Evolutionary conservation across 2,888 invertebrate species (phyloP), one percentile per base, ranked within the genome.

Genomic region (Drosophila pseudotakahashii): DNA sequence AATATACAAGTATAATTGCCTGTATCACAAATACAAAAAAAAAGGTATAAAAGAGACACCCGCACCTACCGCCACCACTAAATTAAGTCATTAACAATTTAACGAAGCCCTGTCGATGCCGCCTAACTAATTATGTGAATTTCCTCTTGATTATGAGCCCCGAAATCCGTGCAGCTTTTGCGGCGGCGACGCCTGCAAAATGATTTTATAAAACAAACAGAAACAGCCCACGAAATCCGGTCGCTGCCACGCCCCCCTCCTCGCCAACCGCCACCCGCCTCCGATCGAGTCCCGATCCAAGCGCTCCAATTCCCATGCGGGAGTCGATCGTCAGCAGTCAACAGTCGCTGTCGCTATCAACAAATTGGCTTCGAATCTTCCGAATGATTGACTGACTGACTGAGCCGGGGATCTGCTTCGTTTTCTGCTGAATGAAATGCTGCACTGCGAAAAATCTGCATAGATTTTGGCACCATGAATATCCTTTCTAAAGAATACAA

Each of bases 61-160:
- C 75, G 75, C 81, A 68, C 57, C 76, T 68, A 11, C 34, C 75
- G 81, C 73, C 70, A 81, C 50, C 77, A 76, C 76, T 78, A 81
- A 89, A 89, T 90, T 80, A 89, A 89, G 90, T 79, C 88, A 89
- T 89, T 89, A 89, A 89, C 86, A 79, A 78, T 76, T 80, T 75
- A 80, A 81, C 83, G 71, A 81, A 80, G 71, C 73, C 71, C 73
- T 70, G 75, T 79, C 81, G 58, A 70, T 70, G 72, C 66, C 72
- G 75, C 72, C 72, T 61, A 90, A 87, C 89, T 90, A 90, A 90
- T 90, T 91, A 91, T 90, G 85, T 89, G 90, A 90, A 89, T 89
- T 91, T 91, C 90, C 81, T 89, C 79, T 78, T 76, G 78, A 81
- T 84, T 78, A 75, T 76, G 48, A 45, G 59, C 42, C 42, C 57